Conservation (phyloP, 2,888 invertebrate species). For the Antheraea assamensis region DNA sequence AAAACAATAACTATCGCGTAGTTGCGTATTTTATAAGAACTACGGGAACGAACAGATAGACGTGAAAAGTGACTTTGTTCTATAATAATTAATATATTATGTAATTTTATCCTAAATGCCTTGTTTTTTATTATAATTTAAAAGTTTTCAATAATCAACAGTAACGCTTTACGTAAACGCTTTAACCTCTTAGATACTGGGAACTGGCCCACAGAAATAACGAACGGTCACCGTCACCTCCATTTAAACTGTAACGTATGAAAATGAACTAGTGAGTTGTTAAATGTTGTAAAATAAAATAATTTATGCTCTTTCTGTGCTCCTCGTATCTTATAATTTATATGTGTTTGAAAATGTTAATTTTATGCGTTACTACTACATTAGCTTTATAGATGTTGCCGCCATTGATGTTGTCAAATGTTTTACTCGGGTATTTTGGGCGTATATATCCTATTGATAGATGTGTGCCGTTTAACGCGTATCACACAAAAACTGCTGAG, state of each 20-base stretch:
- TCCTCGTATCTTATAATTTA: constrained; percentile 1
- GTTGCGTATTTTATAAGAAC: too few relatives aligned
- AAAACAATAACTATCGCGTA: too few relatives aligned
- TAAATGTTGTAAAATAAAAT: constrained; percentile 9
- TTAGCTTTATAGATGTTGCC: constrained; percentile 16
- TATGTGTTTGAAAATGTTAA: constrained; percentile 24
- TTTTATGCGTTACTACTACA: constrained; percentile 30
- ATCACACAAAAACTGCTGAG: too few relatives aligned
- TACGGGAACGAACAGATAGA: too few relatives aligned
- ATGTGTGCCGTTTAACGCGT: too few relatives aligned
- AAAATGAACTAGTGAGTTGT: neutral
- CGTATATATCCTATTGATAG: too few relatives aligned
- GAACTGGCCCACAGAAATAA: neutral
- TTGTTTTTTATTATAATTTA: too few relatives aligned
- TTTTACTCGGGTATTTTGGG: neutral
- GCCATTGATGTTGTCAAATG: constrained; percentile 12
- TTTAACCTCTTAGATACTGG: neutral
- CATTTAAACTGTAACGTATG: neutral
- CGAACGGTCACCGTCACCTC: neutral
- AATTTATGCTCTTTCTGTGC: neutral
- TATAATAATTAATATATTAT: too few relatives aligned
- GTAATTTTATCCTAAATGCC: too few relatives aligned
- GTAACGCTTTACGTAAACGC: neutral
- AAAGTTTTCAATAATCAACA: neutral
- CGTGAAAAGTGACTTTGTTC: too few relatives aligned